These are phyloP conservation scores for Pterobdella sp. DNA, from an alignment of 2,888 invertebrate genomes.

Conservation along the genomic window DNA sequence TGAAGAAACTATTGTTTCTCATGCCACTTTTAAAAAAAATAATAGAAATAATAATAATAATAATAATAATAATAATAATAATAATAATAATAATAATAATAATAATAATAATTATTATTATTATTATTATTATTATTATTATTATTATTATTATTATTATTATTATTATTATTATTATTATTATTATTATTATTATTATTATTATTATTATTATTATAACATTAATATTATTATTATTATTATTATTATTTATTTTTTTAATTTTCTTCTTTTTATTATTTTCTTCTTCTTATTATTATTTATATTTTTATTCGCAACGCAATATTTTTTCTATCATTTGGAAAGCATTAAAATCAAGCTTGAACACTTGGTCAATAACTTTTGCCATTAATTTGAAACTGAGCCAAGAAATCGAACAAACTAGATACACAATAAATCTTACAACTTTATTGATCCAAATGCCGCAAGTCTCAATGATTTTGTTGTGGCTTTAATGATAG, in stretches of 20 bases:
- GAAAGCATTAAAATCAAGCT: no score
- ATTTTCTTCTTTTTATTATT: not conserved
- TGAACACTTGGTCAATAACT: not conserved
- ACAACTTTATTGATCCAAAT: no score
- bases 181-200: not conserved
- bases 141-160: conserved; percentile 2
- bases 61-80: conserved; percentile 15
- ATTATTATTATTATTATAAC: not conserved
- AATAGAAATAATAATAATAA: conserved; percentile 11
- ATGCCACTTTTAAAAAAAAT: not conserved
- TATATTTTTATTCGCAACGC: no score
- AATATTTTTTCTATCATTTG: no score
- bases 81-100: conserved; percentile 15
- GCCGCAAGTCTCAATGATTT: no score
- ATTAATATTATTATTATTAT: not conserved
- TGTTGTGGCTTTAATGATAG: no score
- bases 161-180: not conserved
- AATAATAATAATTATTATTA: conserved; percentile 10
- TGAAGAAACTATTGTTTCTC: not conserved
- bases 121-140: not conserved
- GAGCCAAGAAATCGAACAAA: no score
- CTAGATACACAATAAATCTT: no score
- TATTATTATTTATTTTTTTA: not conserved
- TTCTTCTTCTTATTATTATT: no score
- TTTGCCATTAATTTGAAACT: not conserved